Base-by-base conservation (phyloP, 1,140 invertebrate species). In the Drosophila ironensis region DNA sequence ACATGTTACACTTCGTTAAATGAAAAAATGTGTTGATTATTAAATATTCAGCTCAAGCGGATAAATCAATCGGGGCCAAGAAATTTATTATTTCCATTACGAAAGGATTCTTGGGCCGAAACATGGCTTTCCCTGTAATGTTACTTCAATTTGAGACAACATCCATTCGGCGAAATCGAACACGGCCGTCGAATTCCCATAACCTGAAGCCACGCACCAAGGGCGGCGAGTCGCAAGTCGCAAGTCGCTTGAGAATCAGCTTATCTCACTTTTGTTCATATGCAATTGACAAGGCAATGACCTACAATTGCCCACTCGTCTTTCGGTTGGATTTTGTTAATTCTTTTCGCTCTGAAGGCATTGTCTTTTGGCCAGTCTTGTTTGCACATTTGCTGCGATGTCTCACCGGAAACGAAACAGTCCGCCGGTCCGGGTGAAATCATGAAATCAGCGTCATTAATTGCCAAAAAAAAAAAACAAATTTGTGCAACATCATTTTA, bases 401-500 rank as follows among this genome's bases (percentile, higher is more conserved):
- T 60, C 48, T 51, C 63, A 84, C 78, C 78, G 78, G 78, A 82
- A 84, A 73, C 57, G 37, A 44, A 61, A 45, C 47, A 50, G 47
- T 51, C 40, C 14, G 44, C 45, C 51, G 54, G 57, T 64, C 50
- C 48, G 52, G 45, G 78, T 73, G 78, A 82, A 82, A 82, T 77
- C 78, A 77, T 73, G 78, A 82, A 82, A 82, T 77, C 78, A 77
- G 63, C 72, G 25, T 72, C 77, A 60, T 77, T 82, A 82, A 77
- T 70, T 84, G 78, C 70, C 78, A 84, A 84, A 59, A 70, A 28
- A 19, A 50, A 45, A 52, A 51, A 41, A 16, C 54, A 47, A 48
- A 72, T 78, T 78, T 78, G 70, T 74, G 75, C 77, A 81, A 73
- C 73, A 84, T 78, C 78, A 84, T 77, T 70, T 59, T 72, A 81